Percentiles rank a stretch among this genome's conserved stretches.
Evolutionary conservation across 1,140 invertebrate species (phyloP).

Genomic region (Pogonomyrmex californicus): DNA sequence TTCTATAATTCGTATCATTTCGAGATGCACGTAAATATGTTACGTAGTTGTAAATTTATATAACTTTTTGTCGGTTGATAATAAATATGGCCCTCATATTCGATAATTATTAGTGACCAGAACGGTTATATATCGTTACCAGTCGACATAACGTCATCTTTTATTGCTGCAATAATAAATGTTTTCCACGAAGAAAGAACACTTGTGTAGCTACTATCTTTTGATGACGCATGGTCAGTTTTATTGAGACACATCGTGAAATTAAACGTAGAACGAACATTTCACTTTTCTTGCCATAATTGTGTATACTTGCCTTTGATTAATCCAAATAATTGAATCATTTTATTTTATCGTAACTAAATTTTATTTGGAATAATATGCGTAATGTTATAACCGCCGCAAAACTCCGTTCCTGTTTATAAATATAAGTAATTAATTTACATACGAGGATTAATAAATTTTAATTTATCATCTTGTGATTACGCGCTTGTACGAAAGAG

Average conservation of each 20-base stretch:
- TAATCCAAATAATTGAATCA: neutral
- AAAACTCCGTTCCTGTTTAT: neutral
- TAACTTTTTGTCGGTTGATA: neutral
- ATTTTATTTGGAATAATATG: neutral
- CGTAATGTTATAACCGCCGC: neutral
- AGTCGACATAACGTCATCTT: slow-evolving; percentile 11
- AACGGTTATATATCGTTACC: slow-evolving; percentile 48
- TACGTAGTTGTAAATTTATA: neutral
- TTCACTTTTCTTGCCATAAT: neutral
- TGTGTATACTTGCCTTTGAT: neutral
- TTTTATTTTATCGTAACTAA: slow-evolving; percentile 9
- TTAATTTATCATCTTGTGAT: neutral
- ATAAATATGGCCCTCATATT: slow-evolving; percentile 22
- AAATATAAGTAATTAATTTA: slow-evolving; percentile 19
- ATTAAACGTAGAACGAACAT: neutral
- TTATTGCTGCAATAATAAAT: slow-evolving; percentile 47
- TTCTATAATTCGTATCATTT: neutral
- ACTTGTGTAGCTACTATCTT: slow-evolving; percentile 9
- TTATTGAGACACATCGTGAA: slow-evolving; percentile 30
- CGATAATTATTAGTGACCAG: slow-evolving; percentile 28
- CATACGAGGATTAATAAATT: slow-evolving; percentile 6
- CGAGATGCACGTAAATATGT: neutral
- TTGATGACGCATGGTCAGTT: slow-evolving; percentile 36
- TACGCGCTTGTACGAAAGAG: neutral
- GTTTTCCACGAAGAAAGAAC: slow-evolving; percentile 34